A percentile compares a stretch with the other conserved stretches of the same genome.
These are phyloP conservation scores for Psittacula echo DNA, from an alignment of 2,797 vertebrate species.

Conservation along the genomic window DNA sequence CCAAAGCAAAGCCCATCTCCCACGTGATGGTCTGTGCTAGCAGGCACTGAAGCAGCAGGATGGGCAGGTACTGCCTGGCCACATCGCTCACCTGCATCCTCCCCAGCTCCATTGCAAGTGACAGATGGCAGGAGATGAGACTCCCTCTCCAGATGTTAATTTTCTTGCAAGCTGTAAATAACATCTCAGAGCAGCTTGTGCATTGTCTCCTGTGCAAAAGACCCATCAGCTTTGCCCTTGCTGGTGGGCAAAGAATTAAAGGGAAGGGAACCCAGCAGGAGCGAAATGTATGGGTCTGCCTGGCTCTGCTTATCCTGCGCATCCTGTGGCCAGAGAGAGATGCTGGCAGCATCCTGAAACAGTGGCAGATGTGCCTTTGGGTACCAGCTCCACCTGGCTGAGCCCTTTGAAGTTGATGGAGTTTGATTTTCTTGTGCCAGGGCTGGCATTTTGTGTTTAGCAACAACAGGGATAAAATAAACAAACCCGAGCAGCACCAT, in stretches of 20 bases:
- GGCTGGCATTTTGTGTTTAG: neutral
- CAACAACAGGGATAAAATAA: neutral
- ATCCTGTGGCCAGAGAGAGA: neutral
- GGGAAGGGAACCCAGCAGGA: neutral
- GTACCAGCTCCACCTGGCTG: neutral
- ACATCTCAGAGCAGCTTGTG: neutral
- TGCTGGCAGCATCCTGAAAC: neutral
- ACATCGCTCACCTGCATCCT: neutral
- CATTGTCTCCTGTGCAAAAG: fast-evolving
- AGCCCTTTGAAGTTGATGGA: neutral
- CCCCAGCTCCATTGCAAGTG: neutral
- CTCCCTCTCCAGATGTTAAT: slow-evolving; percentile 57
- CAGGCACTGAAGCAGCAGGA: neutral
- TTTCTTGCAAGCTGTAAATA: slow-evolving; percentile 29
- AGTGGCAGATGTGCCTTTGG: neutral
- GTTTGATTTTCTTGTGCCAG: neutral
- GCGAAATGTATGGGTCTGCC: neutral
- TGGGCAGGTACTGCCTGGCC: neutral
- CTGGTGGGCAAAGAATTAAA: neutral
- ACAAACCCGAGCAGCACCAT: neutral
- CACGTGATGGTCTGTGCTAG: fast-evolving
- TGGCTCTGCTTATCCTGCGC: neutral
- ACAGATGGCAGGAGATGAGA: slow-evolving; percentile 46
- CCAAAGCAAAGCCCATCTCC: neutral
- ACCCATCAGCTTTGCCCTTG: slow-evolving; percentile 17